Evolutionary conservation across 1,140 invertebrate species (phyloP), one percentile per base, ranked within the genome.

Genomic region (Solenopsis invicta): DNA sequence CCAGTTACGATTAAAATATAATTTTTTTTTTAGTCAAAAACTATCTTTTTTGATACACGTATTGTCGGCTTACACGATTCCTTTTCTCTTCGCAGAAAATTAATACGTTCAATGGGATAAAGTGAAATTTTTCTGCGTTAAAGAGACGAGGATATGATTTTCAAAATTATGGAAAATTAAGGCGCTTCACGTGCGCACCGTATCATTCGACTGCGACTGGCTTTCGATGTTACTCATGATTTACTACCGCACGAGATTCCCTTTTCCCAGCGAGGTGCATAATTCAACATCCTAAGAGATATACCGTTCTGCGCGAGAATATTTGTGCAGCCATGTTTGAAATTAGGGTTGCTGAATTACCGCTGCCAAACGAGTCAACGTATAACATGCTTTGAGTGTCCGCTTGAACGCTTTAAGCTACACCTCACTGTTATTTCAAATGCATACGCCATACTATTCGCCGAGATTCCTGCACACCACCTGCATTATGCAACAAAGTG

Each of bases 351-450:
- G 54, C 54, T 74, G 45, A 62, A 84, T 75, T 75, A 82, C n/a
- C 67, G 29, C 50, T 72, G 54, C 54, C 52, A 48, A 74, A 82
- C 24, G 52, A 59, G 41, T 84, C 67, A 37, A 74, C 71, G 41
- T 75, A 24, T 81, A 81, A 37, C 56, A 50, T 61, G 80, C 69
- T 84, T 84, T 84, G 24, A 75, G 54, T 84, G 80, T 84, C 69
- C 69, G 69, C 80, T 84, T 84, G 24, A 84, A 84, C 80, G 80
- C 80, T 84, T 81, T 75, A 61, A 84, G 56, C 80, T 61, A 84
- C 54, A 82, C 80, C 50, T 75, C 48, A 54, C 69, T 74, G 41
- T 84, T 84, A 74, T 72, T 41, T 74, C 41, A 59, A 34, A 84
- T 74, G 69, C 41, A 84, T 84, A 84, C 41, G 48, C 21, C 56